Evolutionary conservation across 2,113 vertebrate species (phyloP).

Genomic region (Menidia beryllina): DNA sequence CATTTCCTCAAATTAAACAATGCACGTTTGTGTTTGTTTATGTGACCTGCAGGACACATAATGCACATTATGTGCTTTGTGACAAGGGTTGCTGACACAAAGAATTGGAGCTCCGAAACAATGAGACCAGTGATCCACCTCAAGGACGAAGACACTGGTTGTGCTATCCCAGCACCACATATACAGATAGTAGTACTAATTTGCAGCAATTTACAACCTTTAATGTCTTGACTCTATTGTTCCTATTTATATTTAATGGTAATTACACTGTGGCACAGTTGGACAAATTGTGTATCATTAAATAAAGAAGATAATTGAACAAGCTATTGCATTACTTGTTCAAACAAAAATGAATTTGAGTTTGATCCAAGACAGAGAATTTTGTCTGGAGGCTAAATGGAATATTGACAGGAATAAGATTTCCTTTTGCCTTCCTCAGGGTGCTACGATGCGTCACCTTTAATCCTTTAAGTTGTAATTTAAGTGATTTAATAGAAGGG

Average conservation of each 20-base stretch:
- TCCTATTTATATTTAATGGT: background rate
- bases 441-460: conserved; percentile 4
- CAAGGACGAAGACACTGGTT: conserved; percentile 26
- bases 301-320: background rate
- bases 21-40: background rate
- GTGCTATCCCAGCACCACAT: conserved; percentile 2
- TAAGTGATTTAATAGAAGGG: conserved; percentile 19
- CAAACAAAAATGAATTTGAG: no score
- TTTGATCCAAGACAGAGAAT: background rate
- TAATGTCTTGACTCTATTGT: background rate
- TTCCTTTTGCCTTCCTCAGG: background rate
- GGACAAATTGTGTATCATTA: background rate
- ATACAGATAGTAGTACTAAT: background rate
- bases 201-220: background rate
- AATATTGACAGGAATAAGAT: conserved; percentile 15
- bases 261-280: background rate
- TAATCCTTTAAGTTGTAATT: conserved; percentile 15
- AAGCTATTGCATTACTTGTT: background rate
- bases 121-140: conserved; percentile 31
- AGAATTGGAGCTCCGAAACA: conserved; percentile 26
- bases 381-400: conserved; percentile 1
- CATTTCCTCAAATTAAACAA: no score
- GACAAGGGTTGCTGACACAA: conserved; percentile 8
- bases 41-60: background rate
- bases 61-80: background rate